Evolutionary conservation across 2,888 invertebrate species (phyloP), one percentile per base, ranked within the genome.

Genomic region (Tolmerus cingulatus): DNA sequence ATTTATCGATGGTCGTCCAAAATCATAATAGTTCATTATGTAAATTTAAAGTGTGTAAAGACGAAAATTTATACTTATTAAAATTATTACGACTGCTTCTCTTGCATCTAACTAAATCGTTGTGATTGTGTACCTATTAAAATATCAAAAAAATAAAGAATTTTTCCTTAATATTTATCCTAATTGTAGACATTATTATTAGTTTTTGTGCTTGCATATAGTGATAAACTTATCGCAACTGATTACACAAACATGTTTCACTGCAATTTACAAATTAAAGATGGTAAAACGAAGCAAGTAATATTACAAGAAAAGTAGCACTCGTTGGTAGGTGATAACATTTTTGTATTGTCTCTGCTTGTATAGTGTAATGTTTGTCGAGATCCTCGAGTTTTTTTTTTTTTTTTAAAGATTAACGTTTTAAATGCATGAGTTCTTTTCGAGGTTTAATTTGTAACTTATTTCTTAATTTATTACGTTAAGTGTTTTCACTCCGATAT

Each of bases 61-160:
- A 46, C 7, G 23, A 66, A 46, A 66, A 8, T 5, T 9, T 19
- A 27, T 66, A 66, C 9, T 66, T 8, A 27, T 66, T 66, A 4
- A 46, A 30, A 79, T 30, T 79, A 79, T 30, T 51, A 79, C 46
- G 79, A 30, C 79, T 79, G 79, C 27, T 66, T 19, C 66, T 12
- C 27, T 23, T 66, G 12, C 23, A 79, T 27, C 8, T 16, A 27
- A 79, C 37, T 78, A 43, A 78, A 78, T 43, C 40, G 27, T 79
- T 79, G 79, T 79, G 79, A 79, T 79, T 79, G 46, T 79, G 79
- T 79, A 46, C 23, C 46, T 79, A 51, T 30, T 51, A 16, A 79
- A 30, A 79, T 27, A 51, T 51, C 5, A 78, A 78, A 43, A 40
- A n/a, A n/a, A 78, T 1, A 66, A 66, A 66, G 23, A 66, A 66